These are phyloP conservation scores for Xiphorhynchus erythropygius DNA, from an alignment of 2,797 vertebrate species.

Conservation along the genomic window DNA sequence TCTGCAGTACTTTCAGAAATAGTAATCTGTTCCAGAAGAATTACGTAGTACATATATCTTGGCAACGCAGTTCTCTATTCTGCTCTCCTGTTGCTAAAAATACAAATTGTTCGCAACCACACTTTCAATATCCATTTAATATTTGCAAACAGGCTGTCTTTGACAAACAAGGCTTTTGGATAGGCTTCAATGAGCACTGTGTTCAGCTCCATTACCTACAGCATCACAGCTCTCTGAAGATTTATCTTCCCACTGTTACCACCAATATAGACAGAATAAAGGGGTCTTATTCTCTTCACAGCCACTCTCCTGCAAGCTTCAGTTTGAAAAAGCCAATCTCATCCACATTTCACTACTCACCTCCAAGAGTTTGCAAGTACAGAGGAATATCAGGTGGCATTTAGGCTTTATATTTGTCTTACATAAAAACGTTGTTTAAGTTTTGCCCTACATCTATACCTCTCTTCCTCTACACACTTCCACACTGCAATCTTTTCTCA, in stretches of 20 bases:
- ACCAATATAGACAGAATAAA: background rate
- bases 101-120: background rate
- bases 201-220: slow-evolving; percentile 11
- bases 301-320: background rate
- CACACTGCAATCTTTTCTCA: background rate
- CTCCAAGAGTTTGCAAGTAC: background rate
- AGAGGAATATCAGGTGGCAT: background rate
- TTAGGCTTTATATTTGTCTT: background rate
- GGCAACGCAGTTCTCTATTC: background rate
- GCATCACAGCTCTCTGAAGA: background rate
- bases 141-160: slow-evolving; percentile 18
- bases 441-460: background rate
- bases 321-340: background rate
- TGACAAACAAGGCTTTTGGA: background rate
- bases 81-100: slow-evolving; percentile 26
- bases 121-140: slow-evolving; percentile 13
- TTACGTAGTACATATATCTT: background rate
- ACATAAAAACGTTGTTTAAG: background rate
- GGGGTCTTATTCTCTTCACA: background rate
- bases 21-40: background rate
- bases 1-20: background rate
- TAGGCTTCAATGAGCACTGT: background rate
- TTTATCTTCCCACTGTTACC: background rate
- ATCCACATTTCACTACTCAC: background rate
- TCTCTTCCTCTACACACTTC: background rate